Percentiles rank a stretch among this genome's conserved stretches.
Evolutionary conservation across 2,888 invertebrate genomes (phyloP).

Genomic region (Smittia aterrima): DNA sequence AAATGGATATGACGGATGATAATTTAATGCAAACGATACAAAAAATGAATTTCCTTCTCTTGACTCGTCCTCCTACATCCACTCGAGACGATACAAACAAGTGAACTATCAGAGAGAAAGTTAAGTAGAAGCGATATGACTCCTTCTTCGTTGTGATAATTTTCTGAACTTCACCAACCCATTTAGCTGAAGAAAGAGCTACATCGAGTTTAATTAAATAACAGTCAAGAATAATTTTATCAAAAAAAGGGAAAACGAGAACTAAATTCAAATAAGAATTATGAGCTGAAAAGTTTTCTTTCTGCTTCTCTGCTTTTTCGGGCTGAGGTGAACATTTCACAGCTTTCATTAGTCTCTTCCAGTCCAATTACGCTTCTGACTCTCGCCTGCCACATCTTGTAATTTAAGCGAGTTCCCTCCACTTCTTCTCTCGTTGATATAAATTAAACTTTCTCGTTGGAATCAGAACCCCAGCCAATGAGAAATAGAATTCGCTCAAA

Average conservation of each 20-base stretch:
- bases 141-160: neutral
- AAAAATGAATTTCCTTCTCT: neutral
- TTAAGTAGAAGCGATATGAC: neutral
- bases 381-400: neutral
- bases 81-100: neutral
- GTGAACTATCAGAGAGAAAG: neutral
- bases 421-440: neutral
- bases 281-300: constrained; percentile 16
- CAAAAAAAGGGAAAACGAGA: constrained; percentile 23
- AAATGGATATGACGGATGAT: constrained; percentile 35
- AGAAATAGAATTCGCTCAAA: no score
- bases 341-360: neutral
- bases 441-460: no score
- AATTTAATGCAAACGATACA: constrained; percentile 35
- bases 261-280: constrained; percentile 41
- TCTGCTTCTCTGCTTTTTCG: constrained; percentile 10
- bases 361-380: no score
- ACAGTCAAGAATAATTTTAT: constrained; percentile 39
- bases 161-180: neutral
- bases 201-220: constrained; percentile 34
- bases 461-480: no score
- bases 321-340: neutral
- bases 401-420: neutral
- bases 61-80: neutral
- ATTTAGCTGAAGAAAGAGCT: neutral